Evolutionary conservation across 1,140 invertebrate genomes (phyloP).

Genomic region (Aphelenchoides fujianensis): DNA sequence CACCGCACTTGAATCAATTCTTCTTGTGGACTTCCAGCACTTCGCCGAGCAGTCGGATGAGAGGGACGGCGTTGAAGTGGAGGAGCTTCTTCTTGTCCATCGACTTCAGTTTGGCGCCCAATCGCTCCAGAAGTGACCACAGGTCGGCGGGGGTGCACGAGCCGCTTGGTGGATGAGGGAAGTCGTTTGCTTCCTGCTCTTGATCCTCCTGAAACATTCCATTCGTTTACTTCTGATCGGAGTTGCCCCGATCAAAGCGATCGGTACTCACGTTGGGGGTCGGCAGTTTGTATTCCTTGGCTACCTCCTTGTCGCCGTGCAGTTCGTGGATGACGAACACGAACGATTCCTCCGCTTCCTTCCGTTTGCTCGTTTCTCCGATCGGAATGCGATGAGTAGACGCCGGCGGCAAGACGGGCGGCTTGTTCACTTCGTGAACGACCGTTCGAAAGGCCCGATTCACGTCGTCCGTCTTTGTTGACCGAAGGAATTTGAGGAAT

Average conservation of each 20-base stretch:
- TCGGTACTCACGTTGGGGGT: not conserved
- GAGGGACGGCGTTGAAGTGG: not conserved
- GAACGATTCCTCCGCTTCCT: not conserved
- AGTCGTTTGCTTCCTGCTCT: too few relatives aligned
- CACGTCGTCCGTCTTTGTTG: not conserved
- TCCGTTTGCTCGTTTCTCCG: not conserved
- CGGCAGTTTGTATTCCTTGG: not conserved
- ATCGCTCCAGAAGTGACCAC: not conserved
- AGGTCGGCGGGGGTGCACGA: not conserved
- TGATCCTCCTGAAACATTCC: too few relatives aligned
- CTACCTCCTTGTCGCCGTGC: not conserved
- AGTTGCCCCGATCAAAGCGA: too few relatives aligned
- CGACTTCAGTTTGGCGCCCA: not conserved
- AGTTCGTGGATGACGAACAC: not conserved
- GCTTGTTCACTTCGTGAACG: too few relatives aligned
- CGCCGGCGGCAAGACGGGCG: too few relatives aligned
- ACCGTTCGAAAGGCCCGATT: not conserved
- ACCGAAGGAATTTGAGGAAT: not conserved
- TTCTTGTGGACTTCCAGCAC: too few relatives aligned
- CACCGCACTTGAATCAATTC: too few relatives aligned
- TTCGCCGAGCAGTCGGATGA: not conserved
- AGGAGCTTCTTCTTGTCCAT: not conserved
- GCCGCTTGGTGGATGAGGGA: too few relatives aligned
- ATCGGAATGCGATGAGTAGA: not conserved
- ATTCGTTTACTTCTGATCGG: too few relatives aligned